Base-by-base conservation (phyloP, 2,888 invertebrate species). In the Lepidocyrtoides sp. region DNA sequence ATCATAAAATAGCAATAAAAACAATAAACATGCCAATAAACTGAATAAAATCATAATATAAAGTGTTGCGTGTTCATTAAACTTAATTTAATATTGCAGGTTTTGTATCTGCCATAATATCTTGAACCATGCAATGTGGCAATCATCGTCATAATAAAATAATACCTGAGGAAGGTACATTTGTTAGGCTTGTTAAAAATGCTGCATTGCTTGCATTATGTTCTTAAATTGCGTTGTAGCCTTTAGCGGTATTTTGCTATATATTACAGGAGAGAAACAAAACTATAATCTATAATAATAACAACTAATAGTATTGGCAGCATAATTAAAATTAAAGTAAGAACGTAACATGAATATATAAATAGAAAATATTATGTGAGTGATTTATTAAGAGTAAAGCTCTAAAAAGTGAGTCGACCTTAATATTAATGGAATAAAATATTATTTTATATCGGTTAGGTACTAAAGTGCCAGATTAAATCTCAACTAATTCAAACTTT, bases 401-500 rank as follows among this genome's bases (percentile, higher is more conserved):
- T 57, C 79, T 79, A 79, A 79, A 69, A 72, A 79, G 79, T 79
- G 79, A 79, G 0, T 79, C 57, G 48, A 72, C 48, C n/a, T 8
- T 23, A 60, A 60, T 60, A 20, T 5, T 63, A 63, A 10, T 63
- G 29, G 63, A 63, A 63, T 63, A 60, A 60, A 4, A 26, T 3
- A 60, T 23, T 20, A 60, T 60, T 60, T 69, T 69, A 41, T 69
- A 69, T 36, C 41, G 10, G 32, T 69, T 69, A 69, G 69, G 69
- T 32, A 17, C 69, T 57, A 83, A 41, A 66, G 83, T 83, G 83
- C 66, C 83, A 83, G 23, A 69, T 17, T 10, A 36, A 69, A 69
- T 41, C 51, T 83, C 48, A 83, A 51, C 83, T 83, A 83, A 29
- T 83, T 69, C 83, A 66, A 83, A 81, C 29, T 79, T 79, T 29